These are phyloP conservation scores for Arenicola marina DNA, from an alignment of 2,888 invertebrate species.

Conservation along the genomic window DNA sequence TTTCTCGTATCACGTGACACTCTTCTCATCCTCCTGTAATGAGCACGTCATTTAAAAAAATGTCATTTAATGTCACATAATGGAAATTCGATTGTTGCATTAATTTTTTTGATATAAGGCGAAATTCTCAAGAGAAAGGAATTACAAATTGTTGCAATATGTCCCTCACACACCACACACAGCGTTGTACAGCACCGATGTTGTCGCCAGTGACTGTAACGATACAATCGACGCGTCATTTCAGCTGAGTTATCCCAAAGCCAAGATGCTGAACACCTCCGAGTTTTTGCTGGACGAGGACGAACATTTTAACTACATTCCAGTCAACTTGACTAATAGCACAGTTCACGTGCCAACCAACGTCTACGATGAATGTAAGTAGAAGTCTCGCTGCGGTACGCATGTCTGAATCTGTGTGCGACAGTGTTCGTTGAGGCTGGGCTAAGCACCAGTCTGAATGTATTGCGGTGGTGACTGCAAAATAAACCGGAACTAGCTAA, in stretches of 20 bases:
- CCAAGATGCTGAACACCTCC: constrained; percentile 74
- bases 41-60: neutral
- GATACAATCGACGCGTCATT: neutral
- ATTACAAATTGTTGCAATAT: too few species aligned
- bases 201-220: constrained; percentile 2
- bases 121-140: neutral
- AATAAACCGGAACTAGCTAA: too few species aligned
- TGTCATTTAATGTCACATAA: neutral
- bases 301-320: constrained; percentile 76
- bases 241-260: constrained; percentile 72
- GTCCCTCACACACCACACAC: too few species aligned
- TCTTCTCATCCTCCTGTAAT: neutral
- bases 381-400: neutral
- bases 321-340: constrained; percentile 70
- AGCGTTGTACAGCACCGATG: too few species aligned
- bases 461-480: too few species aligned
- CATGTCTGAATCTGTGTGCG: too few species aligned
- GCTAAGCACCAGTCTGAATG: too few species aligned
- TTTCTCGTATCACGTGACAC: too few species aligned
- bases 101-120: neutral
- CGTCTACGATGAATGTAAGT: constrained; percentile 78
- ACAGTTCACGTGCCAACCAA: constrained; percentile 94
- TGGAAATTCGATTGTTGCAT: neutral
- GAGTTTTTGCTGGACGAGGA: constrained; percentile 60
- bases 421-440: too few species aligned